Evolutionary conservation across 2,888 invertebrate genomes (phyloP).

Genomic region (Phyllotreta cruciferae): DNA sequence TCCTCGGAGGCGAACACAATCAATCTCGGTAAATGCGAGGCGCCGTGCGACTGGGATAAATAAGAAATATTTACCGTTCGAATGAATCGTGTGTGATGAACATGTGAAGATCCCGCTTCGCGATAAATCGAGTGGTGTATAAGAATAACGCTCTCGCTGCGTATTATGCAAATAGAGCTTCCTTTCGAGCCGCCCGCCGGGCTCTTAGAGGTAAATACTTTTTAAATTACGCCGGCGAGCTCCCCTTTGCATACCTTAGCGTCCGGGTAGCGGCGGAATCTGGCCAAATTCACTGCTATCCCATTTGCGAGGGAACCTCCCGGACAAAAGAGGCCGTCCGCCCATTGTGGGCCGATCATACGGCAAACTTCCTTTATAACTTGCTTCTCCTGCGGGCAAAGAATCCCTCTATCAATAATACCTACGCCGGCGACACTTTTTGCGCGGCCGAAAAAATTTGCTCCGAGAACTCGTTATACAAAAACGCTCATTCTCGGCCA

Average conservation of each 20-base stretch:
- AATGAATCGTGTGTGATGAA: background rate
- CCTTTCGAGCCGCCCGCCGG: background rate
- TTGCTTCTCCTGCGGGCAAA: conserved; percentile 53
- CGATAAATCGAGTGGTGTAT: background rate
- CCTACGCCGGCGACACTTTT: background rate
- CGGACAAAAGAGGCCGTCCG: conserved; percentile 65
- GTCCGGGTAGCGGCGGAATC: conserved; percentile 61
- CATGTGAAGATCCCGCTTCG: too few relatives aligned
- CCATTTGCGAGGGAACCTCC: conserved; percentile 68
- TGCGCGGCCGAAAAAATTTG: background rate
- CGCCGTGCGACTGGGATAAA: conserved; percentile 56
- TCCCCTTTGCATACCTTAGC: conserved; percentile 55
- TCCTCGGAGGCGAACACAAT: conserved; percentile 66
- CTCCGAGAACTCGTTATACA: background rate
- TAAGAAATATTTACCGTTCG: conserved; percentile 5
- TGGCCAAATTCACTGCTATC: conserved; percentile 63
- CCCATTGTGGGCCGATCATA: conserved; percentile 60
- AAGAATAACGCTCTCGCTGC: background rate
- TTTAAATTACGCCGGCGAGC: background rate
- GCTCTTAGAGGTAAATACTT: too few relatives aligned
- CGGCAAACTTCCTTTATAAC: conserved; percentile 61
- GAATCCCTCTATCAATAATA: background rate
- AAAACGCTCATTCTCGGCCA: background rate
- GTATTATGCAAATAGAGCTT: background rate
- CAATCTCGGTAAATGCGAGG: conserved; percentile 57